These are phyloP conservation scores for Heteromyza rotundicornis DNA, from an alignment of 2,888 invertebrate species.

Conservation along the genomic window DNA sequence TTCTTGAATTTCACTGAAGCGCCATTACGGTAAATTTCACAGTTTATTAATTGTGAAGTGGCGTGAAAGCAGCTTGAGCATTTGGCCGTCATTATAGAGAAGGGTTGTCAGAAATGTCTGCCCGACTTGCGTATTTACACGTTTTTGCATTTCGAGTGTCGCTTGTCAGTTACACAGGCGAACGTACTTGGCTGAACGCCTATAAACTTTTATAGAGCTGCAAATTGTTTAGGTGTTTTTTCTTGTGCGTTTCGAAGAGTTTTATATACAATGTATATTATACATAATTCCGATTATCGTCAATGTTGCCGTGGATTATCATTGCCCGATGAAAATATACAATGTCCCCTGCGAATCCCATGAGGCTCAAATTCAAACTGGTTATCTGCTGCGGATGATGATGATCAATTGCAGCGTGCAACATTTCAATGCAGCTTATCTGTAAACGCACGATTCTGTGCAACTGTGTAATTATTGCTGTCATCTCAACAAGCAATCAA, in stretches of 20 bases:
- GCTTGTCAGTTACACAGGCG: too few relatives aligned
- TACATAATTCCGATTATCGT: too few relatives aligned
- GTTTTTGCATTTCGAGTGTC: background rate
- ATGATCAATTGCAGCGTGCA: too few relatives aligned
- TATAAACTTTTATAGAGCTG: too few relatives aligned
- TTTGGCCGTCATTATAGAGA: background rate
- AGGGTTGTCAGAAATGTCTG: background rate
- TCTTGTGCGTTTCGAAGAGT: too few relatives aligned
- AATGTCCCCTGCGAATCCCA: too few relatives aligned
- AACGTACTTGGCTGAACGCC: too few relatives aligned
- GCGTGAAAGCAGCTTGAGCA: background rate
- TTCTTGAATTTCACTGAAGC: background rate
- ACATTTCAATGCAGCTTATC: too few relatives aligned
- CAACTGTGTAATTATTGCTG: slow-evolving; percentile 1
- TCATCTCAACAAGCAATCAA: background rate
- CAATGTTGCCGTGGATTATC: too few relatives aligned
- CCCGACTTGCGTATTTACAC: background rate
- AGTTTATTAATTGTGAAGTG: background rate
- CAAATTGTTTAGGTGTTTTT: too few relatives aligned
- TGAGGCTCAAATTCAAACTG: slow-evolving; percentile 1
- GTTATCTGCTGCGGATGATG: background rate
- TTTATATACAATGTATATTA: too few relatives aligned
- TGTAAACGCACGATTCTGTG: background rate
- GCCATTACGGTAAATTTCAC: background rate
- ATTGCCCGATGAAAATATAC: too few relatives aligned